Evolutionary conservation across 2,113 vertebrate species (phyloP), one percentile per base, ranked within the genome.

Genomic region (Cephalopterus ornatus): DNA sequence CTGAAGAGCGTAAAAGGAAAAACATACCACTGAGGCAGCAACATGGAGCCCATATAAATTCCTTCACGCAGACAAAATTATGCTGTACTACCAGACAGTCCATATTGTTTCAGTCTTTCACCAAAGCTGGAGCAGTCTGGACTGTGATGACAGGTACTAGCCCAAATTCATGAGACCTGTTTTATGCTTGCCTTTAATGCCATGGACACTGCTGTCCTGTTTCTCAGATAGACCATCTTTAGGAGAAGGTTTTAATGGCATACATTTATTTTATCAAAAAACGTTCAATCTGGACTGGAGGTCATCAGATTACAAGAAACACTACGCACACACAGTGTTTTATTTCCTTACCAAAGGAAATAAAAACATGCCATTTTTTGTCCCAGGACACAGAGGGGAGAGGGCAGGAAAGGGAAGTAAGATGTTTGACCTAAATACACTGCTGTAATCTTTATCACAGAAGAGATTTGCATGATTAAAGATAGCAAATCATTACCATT

Each of bases 391-490:
- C 24, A n/a, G 46, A 76, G 11, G 37, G 66, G 53, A 86, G 26
- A 91, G 55, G 56, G 28, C 73, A 96, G 55, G 76, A 92, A 95
- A 21, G 22, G 76, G 61, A 92, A 89, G 30, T 14, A 92, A 92
- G 66, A 89, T 32, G 65, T 78, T 35, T 68, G 67, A 85, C 61
- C 61, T 44, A 77, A 87, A 65, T 9, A 89, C 12, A 16, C 32
- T 77, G 61, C 76, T 49, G 55, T 20, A 70, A 78, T 62, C 77
- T 87, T 81, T 70, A 59, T 70, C 77, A 74, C 32, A 62, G 61
- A 91, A 91, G 72, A 89, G 26, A 35, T 37, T 20, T 22, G 8
- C 2, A 0, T 20, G 19, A 70, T 30, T 87, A 77, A 75, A 89
- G 65, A 68, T 0, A 88, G 73, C 20, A 93, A 71, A 82, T 14